Evolutionary conservation across 2,888 invertebrate genomes (phyloP), one percentile per base, ranked within the genome.

Genomic region (Leptopilina drosophilae): DNA sequence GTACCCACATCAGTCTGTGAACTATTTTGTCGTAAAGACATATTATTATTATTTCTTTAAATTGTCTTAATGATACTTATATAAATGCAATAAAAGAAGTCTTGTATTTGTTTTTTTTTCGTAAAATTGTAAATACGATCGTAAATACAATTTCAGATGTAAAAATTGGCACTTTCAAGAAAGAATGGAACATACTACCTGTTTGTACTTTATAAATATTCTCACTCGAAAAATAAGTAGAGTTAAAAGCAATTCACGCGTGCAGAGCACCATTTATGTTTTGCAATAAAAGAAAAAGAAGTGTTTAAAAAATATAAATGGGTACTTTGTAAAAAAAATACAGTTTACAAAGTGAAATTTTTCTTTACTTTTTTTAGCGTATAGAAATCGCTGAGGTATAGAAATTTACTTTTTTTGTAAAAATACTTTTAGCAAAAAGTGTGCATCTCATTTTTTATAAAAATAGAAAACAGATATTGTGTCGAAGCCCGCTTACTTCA

Each of bases 161-260:
- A 59, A 73, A 33, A 56, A 56, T 73, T 73, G 73, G 73, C 56
- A 73, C 73, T 73, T 73, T 73, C 12, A 73, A 40, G 56, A 56
- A 73, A 73, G 14, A 73, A 73, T 33, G 73, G 73, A 73, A 73
- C 33, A 33, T 33, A 59, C 33, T n/a, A 53, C 53, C 49, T 53
- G 26, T 73, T 73, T 73, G 56, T 73, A 73, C 73, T 73, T 53
- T 59, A 33, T 33, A 56, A 33, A 73, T 73, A 40, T 59, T 56
- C 56, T 73, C 56, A 33, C 56, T 56, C 33, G 56, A 53, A 15
- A 73, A 73, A 73, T 73, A 73, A 73, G 59, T 73, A 73, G n/a
- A n/a, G 33, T 20, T 56, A 73, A 40, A 59, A 73, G 56, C n/a
- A 73, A 73, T 73, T 73, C 73, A 53, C 33, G 56, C 56, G 56